Percentiles rank a stretch among this genome's conserved stretches.
These are phyloP conservation scores for Petrocephalus zakoni DNA, from an alignment of 2,113 vertebrate species.

Conservation along the genomic window DNA sequence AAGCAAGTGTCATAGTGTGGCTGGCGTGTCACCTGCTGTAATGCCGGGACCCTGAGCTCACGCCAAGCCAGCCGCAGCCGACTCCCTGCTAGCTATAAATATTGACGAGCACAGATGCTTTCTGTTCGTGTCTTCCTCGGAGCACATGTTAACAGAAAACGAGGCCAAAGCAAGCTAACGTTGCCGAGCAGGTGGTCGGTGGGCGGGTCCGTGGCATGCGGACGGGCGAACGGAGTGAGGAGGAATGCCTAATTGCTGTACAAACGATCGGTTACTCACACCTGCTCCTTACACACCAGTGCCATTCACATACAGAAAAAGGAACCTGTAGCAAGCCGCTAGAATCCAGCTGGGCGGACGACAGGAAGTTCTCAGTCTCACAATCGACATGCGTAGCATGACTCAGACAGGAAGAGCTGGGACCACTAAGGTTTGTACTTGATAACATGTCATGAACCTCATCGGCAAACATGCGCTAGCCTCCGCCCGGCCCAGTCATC, in stretches of 20 bases:
- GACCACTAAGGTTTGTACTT: not conserved
- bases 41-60: not conserved
- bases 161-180: not conserved
- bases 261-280: not conserved
- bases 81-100: not conserved
- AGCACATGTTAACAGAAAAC: not conserved
- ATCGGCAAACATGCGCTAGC: not conserved
- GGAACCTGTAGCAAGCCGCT: not conserved
- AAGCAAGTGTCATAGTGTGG: not conserved
- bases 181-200: not conserved
- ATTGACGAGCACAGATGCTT: not conserved
- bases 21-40: not conserved
- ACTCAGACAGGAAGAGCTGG: not conserved
- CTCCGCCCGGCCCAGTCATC: not conserved
- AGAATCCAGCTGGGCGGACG: not conserved
- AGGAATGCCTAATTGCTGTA: not conserved
- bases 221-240: not conserved
- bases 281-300: not conserved
- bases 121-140: not conserved
- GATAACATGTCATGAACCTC: not conserved
- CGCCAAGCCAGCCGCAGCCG: not conserved
- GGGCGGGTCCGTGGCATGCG: not conserved
- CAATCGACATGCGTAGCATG: too few species aligned
- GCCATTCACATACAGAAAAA: not conserved
- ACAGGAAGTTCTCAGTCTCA: not conserved